Base-by-base conservation (phyloP, 2,113 vertebrate species). In the Periophthalmus modestus region DNA sequence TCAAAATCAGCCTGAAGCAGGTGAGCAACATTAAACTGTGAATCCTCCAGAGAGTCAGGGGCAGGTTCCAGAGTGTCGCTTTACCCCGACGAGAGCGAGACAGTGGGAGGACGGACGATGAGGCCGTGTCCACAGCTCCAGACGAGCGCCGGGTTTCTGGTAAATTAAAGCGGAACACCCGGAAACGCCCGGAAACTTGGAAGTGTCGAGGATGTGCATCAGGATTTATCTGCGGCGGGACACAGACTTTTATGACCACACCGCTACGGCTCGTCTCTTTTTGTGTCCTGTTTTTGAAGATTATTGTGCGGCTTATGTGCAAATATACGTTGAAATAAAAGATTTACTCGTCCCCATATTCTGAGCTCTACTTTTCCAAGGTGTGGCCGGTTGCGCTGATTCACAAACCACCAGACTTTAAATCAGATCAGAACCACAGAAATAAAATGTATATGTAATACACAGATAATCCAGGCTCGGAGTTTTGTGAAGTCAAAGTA, bases 151-250 rank as follows among this genome's bases (percentile, higher is more conserved):
- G 86, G 84, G 84, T 85, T 83, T 75, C 75, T 87, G 80, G 75
- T 83, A 83, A 89, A 73, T 65, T 66, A 73, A 6, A 68, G 71
- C 71, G 34, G 68, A 89, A 82, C 68, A 7, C 82, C 85, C 82
- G 86, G 87, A 88, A 89, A 7, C 54, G 77, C 82, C 85, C 82
- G 86, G 87, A 88, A 89, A 87, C 73, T 65, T 65, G 62, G 34
- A 59, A 13, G 24, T 21, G 34, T 65, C 43, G 62, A 12, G 43
- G 62, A 43, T 73, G 69, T 63, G 52, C 9, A 12, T 2, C 19
- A 58, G 73, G 71, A 72, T 80, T 75, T 83, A 81, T 75, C 39
- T 65, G 33, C 19, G 67, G 72, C 81, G 75, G 74, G 74, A 62
- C 46, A 79, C 69, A 86, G 86, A 74, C 52, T 85, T 86, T 84